A percentile compares a stretch with the other conserved stretches of the same genome.
Evolutionary conservation across 2,113 vertebrate genomes (phyloP).

Genomic region (Pavo muticus): DNA sequence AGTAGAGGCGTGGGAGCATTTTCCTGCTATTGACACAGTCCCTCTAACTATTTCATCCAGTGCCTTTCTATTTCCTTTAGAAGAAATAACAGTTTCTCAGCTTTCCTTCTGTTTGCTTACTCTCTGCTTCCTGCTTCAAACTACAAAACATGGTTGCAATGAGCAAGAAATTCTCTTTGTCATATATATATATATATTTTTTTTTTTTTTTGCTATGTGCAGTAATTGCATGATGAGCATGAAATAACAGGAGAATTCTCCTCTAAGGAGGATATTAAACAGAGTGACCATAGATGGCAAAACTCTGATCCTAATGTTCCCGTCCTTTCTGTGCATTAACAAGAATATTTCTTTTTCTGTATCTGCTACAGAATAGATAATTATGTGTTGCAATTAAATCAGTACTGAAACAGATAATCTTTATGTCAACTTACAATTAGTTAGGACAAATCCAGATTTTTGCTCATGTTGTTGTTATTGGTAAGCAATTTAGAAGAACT

Average conservation of each 20-base stretch:
- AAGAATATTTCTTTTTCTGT: not conserved
- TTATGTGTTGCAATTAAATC: not conserved
- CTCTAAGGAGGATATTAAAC: not conserved
- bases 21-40: not conserved
- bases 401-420: not conserved
- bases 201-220: not conserved
- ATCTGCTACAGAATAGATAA: not conserved
- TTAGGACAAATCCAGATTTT: not conserved
- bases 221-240: not conserved
- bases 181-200: not conserved
- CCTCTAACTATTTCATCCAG: not conserved
- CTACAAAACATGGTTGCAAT: not conserved
- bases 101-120: not conserved
- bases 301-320: not conserved
- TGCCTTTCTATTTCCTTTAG: not conserved
- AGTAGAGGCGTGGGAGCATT: not conserved
- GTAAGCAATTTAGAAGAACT: not conserved
- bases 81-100: not conserved
- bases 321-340: not conserved
- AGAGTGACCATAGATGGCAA: not conserved
- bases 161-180: slow-evolving; percentile 1
- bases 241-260: slow-evolving; percentile 8
- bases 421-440: not conserved
- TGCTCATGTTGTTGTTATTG: not conserved
- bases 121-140: not conserved